Base-by-base conservation (phyloP, 64 coral and sea anemone species). In the Montipora efflorescens region DNA sequence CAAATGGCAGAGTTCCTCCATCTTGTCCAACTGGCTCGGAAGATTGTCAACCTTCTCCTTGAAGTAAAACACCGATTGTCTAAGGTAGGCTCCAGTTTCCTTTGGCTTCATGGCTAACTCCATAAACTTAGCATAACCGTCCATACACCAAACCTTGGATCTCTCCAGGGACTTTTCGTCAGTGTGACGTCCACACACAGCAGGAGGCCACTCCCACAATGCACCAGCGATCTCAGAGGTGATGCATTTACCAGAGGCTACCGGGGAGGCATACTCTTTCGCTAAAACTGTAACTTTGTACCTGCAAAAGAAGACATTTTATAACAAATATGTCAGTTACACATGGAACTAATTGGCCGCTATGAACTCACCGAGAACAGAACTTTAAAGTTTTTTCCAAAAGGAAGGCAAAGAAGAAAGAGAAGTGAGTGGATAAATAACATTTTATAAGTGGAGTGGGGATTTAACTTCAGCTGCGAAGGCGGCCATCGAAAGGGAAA, bases 31-130 rank as follows among this genome's bases (percentile, higher is more conserved):
- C 16, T 85, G 82, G 14, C 3, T 18, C 10, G 82, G 82, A 70
- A 85, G 82, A 49, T 85, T 18, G 8, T 49, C 11, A n/a, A 85
- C 82, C 82, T 71, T 86, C 13, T 86, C 66, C 19, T 86, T 86
- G 47, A 86, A 86, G 82, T 86, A 86, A 45, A 86, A 86, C 6
- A 86, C 18, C 48, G 81, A 84, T 84, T 84, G 81, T 47, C 81
- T 84, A 22, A 84, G 81, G 81, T 67, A 84, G 36, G 81, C 81
- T 67, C 81, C 81, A 84, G 81, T 84, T 84, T 84, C 81, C 58
- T 84, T 84, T 68, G 81, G 61, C 14, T 84, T 84, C 81, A 84
- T 84, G 28, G 81, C 81, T 13, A 84, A 67, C 61, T 84, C 81
- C 81, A 84, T 84, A 45, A 84, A 84, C 81, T 84, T 84, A 7